Conservation (phyloP, 2,113 vertebrate species). For the Scatophagus argus region DNA sequence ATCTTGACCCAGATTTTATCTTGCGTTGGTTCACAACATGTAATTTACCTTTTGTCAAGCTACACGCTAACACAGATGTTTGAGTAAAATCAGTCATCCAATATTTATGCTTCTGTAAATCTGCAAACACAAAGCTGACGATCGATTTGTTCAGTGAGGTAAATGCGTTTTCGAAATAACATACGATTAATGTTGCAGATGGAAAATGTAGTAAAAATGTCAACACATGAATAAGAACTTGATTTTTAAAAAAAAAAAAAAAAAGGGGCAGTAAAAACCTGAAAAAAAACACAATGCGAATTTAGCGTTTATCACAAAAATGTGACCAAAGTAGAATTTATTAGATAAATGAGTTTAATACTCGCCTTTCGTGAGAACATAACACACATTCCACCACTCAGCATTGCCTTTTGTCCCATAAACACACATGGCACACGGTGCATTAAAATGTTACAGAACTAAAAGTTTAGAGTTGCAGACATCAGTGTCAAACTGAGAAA, state of each 20-base stretch:
- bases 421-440: constrained; percentile 5
- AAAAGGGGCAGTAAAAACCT: background rate
- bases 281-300: constrained; percentile 1
- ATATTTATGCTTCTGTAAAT: background rate
- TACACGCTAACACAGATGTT: background rate
- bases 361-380: constrained; percentile 18
- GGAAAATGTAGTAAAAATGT: background rate
- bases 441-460: constrained; percentile 12
- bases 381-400: constrained; percentile 28
- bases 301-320: constrained; percentile 41
- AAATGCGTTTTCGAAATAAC: background rate
- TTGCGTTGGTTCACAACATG: background rate
- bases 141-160: background rate
- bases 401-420: constrained; percentile 18
- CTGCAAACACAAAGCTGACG: no score
- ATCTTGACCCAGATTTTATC: background rate
- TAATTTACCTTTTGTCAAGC: background rate
- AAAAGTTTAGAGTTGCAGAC: background rate
- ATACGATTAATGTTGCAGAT: background rate
- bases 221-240: background rate
- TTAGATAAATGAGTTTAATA: constrained; percentile 31
- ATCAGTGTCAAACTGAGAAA: background rate
- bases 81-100: no score
- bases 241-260: no score
- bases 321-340: constrained; percentile 51